Percentiles rank a stretch among this genome's conserved stretches.
phyloP scores from a whole-genome alignment of 35 echinoderm and acorn worm genomes.

The Ophiothrix spiculata region DNA sequence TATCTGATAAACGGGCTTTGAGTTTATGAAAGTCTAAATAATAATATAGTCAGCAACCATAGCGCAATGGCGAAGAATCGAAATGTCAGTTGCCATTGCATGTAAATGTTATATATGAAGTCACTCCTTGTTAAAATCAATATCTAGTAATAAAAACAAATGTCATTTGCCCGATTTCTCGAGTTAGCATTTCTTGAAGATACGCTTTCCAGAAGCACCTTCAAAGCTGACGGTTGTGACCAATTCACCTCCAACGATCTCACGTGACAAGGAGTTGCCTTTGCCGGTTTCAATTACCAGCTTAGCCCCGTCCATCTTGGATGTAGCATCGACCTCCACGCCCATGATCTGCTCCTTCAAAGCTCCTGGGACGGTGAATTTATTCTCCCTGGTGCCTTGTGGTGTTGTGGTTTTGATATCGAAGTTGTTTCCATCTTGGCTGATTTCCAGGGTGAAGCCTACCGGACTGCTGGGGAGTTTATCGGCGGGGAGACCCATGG shows the following conservation, averaged over 20 bases:
- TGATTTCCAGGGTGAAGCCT: conserved; percentile 34
- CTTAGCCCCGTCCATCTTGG: not conserved
- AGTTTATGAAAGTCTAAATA: no score
- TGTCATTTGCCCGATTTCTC: no score
- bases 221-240: not conserved
- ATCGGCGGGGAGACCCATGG: conserved; percentile 20
- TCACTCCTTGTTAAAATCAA: no score
- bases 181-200: not conserved
- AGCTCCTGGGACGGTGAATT: conserved; percentile 48
- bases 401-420: conserved; percentile 44
- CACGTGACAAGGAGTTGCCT: not conserved
- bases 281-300: not conserved
- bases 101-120: no score
- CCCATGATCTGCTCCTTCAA: conserved; percentile 25
- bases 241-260: not conserved
- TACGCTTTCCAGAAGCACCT: not conserved
- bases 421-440: conserved; percentile 69
- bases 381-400: conserved; percentile 30
- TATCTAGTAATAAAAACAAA: no score
- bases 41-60: no score
- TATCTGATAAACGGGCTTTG: no score
- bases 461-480: conserved; percentile 28
- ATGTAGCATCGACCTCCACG: not conserved
- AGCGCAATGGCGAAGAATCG: no score
- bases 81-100: no score